Evolutionary conservation across 2,113 vertebrate species (phyloP).

Genomic region (Pelusios castaneus): DNA sequence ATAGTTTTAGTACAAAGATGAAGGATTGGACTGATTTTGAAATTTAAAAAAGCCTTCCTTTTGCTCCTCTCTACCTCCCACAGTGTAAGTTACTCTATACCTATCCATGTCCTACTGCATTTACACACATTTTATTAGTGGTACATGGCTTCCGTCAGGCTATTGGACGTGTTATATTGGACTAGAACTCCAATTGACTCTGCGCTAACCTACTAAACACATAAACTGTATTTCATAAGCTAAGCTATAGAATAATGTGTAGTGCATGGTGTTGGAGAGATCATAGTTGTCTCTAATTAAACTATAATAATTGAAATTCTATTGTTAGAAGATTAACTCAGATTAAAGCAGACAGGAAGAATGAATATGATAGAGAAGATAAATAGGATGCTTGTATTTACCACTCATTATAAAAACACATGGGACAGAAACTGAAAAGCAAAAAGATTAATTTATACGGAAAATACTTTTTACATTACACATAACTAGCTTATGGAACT

Average conservation of each 20-base stretch:
- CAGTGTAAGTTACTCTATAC: neutral
- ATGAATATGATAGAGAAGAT: neutral
- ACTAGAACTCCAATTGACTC: neutral
- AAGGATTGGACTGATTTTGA: neutral
- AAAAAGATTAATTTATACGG: neutral
- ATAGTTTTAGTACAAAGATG: neutral
- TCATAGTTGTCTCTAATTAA: neutral
- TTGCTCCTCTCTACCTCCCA: neutral
- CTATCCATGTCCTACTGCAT: neutral
- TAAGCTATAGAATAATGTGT: neutral
- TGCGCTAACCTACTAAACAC: fast-evolving
- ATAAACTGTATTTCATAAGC: neutral
- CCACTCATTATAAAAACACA: neutral
- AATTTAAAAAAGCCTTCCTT: neutral
- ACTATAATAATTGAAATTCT: neutral
- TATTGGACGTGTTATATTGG: neutral
- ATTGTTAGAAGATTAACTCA: neutral
- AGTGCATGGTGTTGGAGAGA: neutral
- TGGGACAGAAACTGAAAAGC: neutral
- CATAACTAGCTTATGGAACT: neutral
- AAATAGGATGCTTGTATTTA: neutral
- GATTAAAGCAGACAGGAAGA: neutral
- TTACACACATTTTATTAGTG: neutral
- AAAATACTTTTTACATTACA: neutral
- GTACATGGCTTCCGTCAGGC: neutral